Percentiles rank a stretch among this genome's conserved stretches.
Conservation (phyloP, 2,113 vertebrate genomes). For the Bambusicola thoracicus region DNA sequence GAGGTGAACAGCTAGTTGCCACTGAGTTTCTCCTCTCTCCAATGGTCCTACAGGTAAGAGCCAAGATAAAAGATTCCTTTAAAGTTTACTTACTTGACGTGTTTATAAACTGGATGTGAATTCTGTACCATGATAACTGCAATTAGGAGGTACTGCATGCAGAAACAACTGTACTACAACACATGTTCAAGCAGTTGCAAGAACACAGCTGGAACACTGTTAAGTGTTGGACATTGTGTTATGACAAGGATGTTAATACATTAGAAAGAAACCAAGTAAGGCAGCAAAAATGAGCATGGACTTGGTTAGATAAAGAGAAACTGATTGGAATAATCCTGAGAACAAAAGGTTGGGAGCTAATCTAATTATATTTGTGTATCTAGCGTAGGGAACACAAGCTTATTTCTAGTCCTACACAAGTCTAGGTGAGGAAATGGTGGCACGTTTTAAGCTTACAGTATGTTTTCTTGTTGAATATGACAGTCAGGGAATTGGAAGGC, state of each 20-base stretch:
- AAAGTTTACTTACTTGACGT: background rate
- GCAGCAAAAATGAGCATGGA: background rate
- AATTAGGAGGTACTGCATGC: background rate
- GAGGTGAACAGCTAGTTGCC: background rate
- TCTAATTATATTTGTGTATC: background rate
- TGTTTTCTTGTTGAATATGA: background rate
- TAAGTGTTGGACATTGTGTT: background rate
- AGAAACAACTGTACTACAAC: background rate
- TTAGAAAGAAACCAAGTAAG: background rate
- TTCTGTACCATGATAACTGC: background rate
- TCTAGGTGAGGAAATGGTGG: background rate
- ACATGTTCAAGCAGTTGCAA: background rate
- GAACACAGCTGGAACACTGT: background rate
- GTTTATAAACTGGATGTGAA: background rate
- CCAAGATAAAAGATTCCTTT: background rate
- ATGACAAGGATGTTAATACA: background rate
- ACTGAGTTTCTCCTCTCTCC: background rate
- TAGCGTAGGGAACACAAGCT: background rate
- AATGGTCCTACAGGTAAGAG: background rate
- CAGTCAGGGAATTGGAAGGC: background rate
- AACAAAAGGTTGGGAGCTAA: slow-evolving; percentile 12
- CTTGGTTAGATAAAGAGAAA: background rate
- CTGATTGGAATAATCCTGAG: background rate
- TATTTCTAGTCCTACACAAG: background rate
- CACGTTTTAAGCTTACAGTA: background rate